Evolutionary conservation across 2,888 invertebrate species (phyloP).

Genomic region (Flexamia atlantica): DNA sequence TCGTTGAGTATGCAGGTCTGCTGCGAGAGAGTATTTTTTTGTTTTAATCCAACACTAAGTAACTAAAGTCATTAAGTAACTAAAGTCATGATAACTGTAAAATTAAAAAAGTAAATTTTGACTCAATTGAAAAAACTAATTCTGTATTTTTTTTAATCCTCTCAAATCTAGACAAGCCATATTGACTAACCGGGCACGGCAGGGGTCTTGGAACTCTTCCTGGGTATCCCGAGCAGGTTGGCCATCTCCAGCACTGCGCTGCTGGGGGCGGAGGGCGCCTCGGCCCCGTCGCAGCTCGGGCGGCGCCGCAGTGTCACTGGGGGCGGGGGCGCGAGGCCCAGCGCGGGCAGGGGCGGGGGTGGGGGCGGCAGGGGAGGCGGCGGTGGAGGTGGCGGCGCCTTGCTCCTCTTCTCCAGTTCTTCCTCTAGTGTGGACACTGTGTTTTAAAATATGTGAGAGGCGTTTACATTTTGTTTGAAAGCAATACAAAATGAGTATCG

Average conservation of each 20-base stretch:
- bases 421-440: conserved; percentile 69
- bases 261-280: conserved; percentile 62
- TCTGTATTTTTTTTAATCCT: too few species aligned
- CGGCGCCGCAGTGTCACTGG: conserved; percentile 4
- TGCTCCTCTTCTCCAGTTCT: conserved; percentile 72
- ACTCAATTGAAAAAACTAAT: too few species aligned
- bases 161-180: too few species aligned
- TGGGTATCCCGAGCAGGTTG: conserved; percentile 78
- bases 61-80: too few species aligned
- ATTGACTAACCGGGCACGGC: conserved; percentile 78
- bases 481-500: too few species aligned
- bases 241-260: conserved; percentile 78
- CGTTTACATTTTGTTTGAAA: neutral
- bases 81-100: too few species aligned
- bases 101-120: too few species aligned
- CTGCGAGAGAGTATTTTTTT: too few species aligned
- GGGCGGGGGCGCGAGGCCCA: conserved; percentile 67
- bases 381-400: conserved; percentile 74
- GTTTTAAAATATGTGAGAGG: neutral
- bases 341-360: conserved; percentile 71
- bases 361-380: conserved; percentile 73
- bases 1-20: too few species aligned
- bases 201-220: conserved; percentile 77
- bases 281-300: conserved; percentile 49
- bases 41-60: too few species aligned